Conservation (phyloP, 2,113 vertebrate genomes). For the Ahaetulla prasina region DNA sequence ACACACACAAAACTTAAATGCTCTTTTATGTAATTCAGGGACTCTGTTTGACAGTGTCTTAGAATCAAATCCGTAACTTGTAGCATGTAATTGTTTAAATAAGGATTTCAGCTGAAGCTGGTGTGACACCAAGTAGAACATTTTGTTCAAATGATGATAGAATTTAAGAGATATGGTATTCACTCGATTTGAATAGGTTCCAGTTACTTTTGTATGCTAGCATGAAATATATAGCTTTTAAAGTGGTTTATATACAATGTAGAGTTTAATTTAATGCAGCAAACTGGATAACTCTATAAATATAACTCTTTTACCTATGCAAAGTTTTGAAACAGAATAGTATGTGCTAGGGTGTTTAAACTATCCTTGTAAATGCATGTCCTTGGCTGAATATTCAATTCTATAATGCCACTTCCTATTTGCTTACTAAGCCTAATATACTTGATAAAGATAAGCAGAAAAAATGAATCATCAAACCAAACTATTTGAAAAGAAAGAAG, state of each 20-base stretch:
- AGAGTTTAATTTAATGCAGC: conserved; percentile 38
- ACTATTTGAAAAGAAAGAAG: background rate
- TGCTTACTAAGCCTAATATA: background rate
- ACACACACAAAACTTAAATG: conserved; percentile 14
- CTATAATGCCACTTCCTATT: background rate
- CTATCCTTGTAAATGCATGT: background rate
- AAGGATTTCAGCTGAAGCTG: conserved; percentile 49
- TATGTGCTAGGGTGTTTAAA: background rate
- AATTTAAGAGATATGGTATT: conserved; percentile 42
- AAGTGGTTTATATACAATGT: conserved; percentile 14
- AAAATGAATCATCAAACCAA: background rate
- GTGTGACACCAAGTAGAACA: conserved; percentile 14
- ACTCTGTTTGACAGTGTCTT: conserved; percentile 15
- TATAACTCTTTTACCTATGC: background rate
- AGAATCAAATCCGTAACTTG: conserved; percentile 45
- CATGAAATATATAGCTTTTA: conserved; percentile 29
- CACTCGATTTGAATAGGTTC: conserved; percentile 32
- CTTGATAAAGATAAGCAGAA: background rate
- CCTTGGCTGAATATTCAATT: background rate
- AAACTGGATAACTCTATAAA: conserved; percentile 23
- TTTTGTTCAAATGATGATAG: conserved; percentile 43
- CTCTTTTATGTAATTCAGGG: conserved; percentile 39
- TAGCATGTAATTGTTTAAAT: conserved; percentile 41
- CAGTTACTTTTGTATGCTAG: conserved; percentile 21
- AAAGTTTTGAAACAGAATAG: background rate